Conservation (phyloP, 2,797 vertebrate species). For the Otolemur crassicaudatus region DNA sequence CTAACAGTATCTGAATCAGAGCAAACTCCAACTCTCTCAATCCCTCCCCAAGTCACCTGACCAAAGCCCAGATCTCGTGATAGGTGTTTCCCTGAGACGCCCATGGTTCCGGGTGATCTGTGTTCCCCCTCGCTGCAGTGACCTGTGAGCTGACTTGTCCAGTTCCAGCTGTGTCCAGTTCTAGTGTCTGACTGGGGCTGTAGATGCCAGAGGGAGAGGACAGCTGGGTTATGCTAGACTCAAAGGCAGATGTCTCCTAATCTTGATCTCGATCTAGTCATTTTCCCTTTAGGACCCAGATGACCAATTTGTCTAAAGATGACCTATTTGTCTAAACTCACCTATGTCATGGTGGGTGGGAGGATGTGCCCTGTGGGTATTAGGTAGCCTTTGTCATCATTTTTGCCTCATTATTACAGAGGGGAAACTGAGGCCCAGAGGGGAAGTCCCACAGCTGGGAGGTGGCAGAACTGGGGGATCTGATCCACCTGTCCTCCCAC, state of each 20-base stretch:
- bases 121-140: rapidly evolving
- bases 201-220: background rate
- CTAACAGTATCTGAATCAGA: background rate
- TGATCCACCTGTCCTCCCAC: background rate
- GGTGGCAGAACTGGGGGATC: background rate
- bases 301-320: background rate
- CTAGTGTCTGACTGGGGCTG: background rate
- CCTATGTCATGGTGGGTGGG: rapidly evolving
- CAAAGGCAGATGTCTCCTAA: background rate
- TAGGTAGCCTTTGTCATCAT: background rate
- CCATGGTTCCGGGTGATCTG: rapidly evolving
- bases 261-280: background rate
- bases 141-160: rapidly evolving
- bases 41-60: rapidly evolving
- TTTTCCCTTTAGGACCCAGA: background rate
- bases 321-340: background rate
- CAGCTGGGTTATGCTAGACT: background rate
- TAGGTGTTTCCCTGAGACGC: background rate
- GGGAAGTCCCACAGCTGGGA: background rate
- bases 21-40: background rate
- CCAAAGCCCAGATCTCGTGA: rapidly evolving
- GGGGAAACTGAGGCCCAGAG: background rate
- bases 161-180: background rate
- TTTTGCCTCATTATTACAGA: background rate
- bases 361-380: too few species aligned